These are phyloP conservation scores for Prosapia bicincta DNA, from an alignment of 2,888 invertebrate species.

Conservation along the genomic window DNA sequence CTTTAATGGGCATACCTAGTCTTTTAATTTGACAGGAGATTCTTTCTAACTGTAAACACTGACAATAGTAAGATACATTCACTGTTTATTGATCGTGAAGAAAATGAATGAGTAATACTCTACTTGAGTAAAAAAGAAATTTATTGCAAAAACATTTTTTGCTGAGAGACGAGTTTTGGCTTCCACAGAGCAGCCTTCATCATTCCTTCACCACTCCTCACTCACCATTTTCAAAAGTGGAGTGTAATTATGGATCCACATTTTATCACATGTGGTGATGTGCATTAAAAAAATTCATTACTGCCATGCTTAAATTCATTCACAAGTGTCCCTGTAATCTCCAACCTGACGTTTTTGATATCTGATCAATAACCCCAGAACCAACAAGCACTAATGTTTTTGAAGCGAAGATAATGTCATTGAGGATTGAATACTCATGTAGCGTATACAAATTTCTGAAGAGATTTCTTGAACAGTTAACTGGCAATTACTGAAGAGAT, in stretches of 20 bases:
- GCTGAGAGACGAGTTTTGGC: conserved; percentile 6
- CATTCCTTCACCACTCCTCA: too few relatives aligned
- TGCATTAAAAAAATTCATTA: background rate
- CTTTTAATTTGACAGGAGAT: background rate
- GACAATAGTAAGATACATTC: too few relatives aligned
- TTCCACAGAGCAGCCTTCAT: background rate
- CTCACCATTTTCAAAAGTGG: too few relatives aligned
- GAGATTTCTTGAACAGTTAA: conserved; percentile 8
- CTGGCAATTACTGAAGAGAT: conserved; percentile 4
- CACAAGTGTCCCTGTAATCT: too few relatives aligned
- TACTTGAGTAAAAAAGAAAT: too few relatives aligned
- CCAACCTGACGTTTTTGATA: background rate
- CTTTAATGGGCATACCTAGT: too few relatives aligned
- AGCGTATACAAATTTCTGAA: conserved; percentile 2
- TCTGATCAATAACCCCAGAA: background rate
- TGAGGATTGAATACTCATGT: background rate
- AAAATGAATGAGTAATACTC: too few relatives aligned
- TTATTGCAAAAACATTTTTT: too few relatives aligned
- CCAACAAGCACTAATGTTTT: background rate
- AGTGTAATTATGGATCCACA: too few relatives aligned
- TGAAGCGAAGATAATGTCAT: background rate
- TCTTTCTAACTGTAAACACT: too few relatives aligned
- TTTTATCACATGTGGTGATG: background rate
- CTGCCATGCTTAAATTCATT: too few relatives aligned
- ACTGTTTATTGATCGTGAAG: too few relatives aligned